Conservation (phyloP, 2,797 vertebrate species). For the Crax fasciolata region DNA sequence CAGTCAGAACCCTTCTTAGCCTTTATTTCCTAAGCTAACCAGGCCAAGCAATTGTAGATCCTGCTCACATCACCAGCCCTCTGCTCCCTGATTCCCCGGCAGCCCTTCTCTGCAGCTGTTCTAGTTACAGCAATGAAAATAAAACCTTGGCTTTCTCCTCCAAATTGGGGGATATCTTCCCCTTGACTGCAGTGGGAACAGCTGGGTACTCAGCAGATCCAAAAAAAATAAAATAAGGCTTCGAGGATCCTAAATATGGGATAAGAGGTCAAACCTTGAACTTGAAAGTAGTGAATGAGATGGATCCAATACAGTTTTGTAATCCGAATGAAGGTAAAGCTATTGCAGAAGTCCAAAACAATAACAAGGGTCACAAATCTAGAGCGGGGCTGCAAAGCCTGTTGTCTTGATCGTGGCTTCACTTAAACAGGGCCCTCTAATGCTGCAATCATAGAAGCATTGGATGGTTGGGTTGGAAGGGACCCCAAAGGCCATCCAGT, state of each 20-base stretch:
- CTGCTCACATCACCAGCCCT: neutral
- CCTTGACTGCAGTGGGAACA: neutral
- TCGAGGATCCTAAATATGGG: neutral
- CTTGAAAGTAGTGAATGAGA: neutral
- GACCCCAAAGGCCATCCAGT: too few species aligned
- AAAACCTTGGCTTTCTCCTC: neutral
- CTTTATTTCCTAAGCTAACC: neutral
- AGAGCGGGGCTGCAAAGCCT: neutral
- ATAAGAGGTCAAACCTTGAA: neutral
- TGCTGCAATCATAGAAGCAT: neutral
- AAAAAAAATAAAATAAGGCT: neutral
- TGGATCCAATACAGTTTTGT: neutral
- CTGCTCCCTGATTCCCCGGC: neutral
- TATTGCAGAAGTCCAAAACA: neutral
- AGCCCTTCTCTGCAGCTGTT: neutral
- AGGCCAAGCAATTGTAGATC: neutral
- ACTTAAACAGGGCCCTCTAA: neutral
- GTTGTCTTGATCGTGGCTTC: neutral
- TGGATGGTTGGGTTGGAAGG: too few species aligned
- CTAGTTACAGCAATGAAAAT: neutral
- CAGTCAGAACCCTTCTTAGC: neutral
- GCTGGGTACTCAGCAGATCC: neutral
- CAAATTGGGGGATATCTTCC: neutral
- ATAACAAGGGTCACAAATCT: neutral
- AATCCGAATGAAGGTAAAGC: neutral